Evolutionary conservation across 2,888 invertebrate species (phyloP).

Genomic region (Drosophila nigricruria): DNA sequence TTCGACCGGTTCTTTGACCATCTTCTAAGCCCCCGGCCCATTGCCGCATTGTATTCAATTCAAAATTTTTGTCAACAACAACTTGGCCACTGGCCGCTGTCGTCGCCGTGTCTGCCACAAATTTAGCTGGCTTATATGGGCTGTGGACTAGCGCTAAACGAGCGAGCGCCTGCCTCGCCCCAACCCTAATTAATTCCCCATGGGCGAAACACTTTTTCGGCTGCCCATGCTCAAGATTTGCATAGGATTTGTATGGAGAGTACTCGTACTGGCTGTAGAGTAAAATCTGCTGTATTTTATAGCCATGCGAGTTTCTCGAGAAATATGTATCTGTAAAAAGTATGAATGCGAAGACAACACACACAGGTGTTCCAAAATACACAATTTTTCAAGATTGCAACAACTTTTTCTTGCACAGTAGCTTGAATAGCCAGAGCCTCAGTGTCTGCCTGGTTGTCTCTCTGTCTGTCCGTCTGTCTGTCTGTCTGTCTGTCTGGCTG

Average conservation of each 20-base stretch:
- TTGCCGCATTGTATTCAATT: constrained; percentile 70
- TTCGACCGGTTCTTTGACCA: constrained; percentile 50
- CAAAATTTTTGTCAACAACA: constrained; percentile 69
- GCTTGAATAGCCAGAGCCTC: constrained; percentile 41
- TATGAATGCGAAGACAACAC: constrained; percentile 26
- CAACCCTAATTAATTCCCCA: constrained; percentile 75
- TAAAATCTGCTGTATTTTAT: constrained; percentile 6
- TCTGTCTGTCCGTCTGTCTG: constrained; percentile 22
- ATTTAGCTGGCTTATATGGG: constrained; percentile 34
- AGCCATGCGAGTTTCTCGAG: constrained; percentile 14
- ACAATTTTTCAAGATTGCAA: constrained; percentile 70
- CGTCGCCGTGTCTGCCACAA: constrained; percentile 64
- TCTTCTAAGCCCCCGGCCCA: constrained; percentile 23
- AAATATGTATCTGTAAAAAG: constrained; percentile 31
- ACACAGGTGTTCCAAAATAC: constrained; percentile 76
- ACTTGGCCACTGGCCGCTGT: constrained; percentile 49
- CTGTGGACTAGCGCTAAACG: constrained; percentile 35
- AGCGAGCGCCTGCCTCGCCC: constrained; percentile 36
- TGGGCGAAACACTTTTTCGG: constrained; percentile 74
- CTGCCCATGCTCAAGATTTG: constrained; percentile 52
- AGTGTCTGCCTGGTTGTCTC: constrained; percentile 32
- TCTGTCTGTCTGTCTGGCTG: constrained; percentile 14
- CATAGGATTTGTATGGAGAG: constrained; percentile 57
- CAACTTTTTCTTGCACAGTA: constrained; percentile 51
- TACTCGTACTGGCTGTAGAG: constrained; percentile 14